Conservation (phyloP, 1,140 invertebrate species). For the Diprion similis region DNA sequence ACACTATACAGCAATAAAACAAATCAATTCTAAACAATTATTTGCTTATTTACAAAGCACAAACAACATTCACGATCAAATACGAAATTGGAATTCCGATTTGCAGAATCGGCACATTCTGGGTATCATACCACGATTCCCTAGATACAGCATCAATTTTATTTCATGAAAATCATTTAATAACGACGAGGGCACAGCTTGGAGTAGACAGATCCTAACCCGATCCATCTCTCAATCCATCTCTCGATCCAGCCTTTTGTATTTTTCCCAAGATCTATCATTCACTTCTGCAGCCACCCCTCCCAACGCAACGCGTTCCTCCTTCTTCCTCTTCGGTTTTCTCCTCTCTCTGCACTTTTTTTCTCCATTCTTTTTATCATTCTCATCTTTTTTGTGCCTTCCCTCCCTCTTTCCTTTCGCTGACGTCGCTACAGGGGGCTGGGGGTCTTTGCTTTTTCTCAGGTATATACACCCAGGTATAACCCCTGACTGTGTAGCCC, state of each 20-base stretch:
- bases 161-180: neutral
- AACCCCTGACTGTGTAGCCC: conserved; percentile 6
- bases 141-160: neutral
- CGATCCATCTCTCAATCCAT: conserved; percentile 3
- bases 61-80: no score
- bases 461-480: neutral
- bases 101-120: no score
- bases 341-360: no score
- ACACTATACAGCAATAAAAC: no score
- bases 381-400: neutral
- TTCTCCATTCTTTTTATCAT: no score
- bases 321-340: neutral
- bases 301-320: neutral
- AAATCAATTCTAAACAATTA: no score
- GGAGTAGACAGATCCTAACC: neutral
- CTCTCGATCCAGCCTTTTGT: neutral
- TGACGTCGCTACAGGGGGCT: neutral
- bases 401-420: neutral
- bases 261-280: neutral
- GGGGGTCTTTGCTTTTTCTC: neutral
- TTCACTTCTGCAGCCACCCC: neutral
- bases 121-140: no score
- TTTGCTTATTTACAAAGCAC: no score
- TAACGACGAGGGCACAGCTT: neutral
- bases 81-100: no score